Base-by-base conservation (phyloP, 2,797 vertebrate genomes). In the Coilia nasus region DNA sequence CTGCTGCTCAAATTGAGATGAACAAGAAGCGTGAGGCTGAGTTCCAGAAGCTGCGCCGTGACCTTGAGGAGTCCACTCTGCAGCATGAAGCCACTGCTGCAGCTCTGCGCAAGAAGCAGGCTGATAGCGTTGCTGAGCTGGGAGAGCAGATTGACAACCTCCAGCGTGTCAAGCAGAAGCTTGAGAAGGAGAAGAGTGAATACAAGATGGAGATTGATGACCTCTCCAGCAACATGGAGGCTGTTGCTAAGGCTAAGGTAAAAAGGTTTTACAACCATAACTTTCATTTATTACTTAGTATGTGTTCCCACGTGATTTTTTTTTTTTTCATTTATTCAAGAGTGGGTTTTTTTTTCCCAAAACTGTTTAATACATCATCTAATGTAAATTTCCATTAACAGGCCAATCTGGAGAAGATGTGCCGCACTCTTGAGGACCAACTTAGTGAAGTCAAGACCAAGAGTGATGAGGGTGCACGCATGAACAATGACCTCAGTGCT, bases 121-220 rank as follows among this genome's bases (percentile, higher is more conserved):
- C 95, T 0, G 97, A 97, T 88, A 97, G 93, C 1, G 92, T 96
- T 21, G 97, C 96, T 0, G 97, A 97, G 91, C 95, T 97, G 23
- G 96, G 96, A 89, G 96, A 97, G 88, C 96, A 97, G 93, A 96
- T 97, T 0, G 96, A 97, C 93, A 97, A 96, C 93, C 95, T 98
- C 85, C 97, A 97, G 87, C 91, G 95, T 0, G 95, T 97, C 85
- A 97, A 97, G 91, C 96, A 97, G 95, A 98, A 97, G 91, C 95
- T 97, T 91, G 95, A 96, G 89, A 97, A 97, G 90, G 97, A 97
- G 92, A 97, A 97, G 92, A 97, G 96, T 0, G 96, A 97, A 91
- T 87, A 95, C 89, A 98, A 97, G 92, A 97, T 98, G 96, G 97
- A 97, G 92, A 95, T 97, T 0, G 96, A 97, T 0, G 97, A 97